A percentile compares a stretch with the other conserved stretches of the same genome.
Evolutionary conservation across 2,113 vertebrate species (phyloP).

Genomic region (Nycticorax nycticorax): DNA sequence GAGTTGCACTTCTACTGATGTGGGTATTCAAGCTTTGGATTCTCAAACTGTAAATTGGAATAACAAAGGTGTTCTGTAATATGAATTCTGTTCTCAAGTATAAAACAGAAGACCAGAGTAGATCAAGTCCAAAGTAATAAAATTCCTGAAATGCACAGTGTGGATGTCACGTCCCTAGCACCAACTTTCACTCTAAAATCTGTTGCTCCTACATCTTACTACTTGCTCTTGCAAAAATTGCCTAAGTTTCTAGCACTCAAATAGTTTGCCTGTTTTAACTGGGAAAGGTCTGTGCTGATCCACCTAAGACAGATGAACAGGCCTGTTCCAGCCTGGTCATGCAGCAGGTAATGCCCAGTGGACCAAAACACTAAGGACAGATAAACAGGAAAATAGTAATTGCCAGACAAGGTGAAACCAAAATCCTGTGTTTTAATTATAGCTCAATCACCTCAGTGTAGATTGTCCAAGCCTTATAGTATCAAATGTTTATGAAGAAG

Average conservation of each 20-base stretch:
- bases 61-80: not conserved
- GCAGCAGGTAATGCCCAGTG: not conserved
- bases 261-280: not conserved
- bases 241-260: not conserved
- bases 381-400: not conserved
- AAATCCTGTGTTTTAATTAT: not conserved
- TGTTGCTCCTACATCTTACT: not conserved
- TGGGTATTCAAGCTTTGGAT: not conserved
- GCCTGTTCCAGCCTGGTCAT: not conserved
- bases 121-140: not conserved
- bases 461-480: not conserved
- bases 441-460: not conserved
- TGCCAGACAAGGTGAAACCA: not conserved
- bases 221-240: not conserved
- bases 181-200: not conserved
- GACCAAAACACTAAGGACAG: not conserved
- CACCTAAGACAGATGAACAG: not conserved
- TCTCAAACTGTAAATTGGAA: not conserved
- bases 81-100: not conserved
- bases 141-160: not conserved
- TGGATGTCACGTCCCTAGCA: not conserved
- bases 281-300: not conserved
- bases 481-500: not conserved
- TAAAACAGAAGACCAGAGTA: not conserved
- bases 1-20: not conserved